Conservation (phyloP, 2,888 invertebrate genomes). For the Elysia crispata region DNA sequence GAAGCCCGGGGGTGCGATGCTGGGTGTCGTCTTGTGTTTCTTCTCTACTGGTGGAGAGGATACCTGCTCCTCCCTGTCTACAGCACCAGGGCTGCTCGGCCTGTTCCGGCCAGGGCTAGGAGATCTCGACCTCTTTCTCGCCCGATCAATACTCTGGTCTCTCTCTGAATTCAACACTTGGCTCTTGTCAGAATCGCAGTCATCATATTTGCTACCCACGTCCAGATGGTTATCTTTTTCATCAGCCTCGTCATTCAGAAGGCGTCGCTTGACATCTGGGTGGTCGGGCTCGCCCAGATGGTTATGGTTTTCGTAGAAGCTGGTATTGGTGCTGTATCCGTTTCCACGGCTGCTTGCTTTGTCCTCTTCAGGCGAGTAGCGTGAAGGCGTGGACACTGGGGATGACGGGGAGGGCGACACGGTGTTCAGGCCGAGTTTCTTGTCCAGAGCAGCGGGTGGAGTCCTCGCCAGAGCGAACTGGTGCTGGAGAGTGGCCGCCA, state of each 20-base stretch:
- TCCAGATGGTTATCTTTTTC: not conserved
- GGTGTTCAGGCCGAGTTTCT: not conserved
- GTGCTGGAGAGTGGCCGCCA: constrained; percentile 41
- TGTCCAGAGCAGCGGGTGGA: constrained; percentile 35
- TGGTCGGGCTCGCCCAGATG: too few species aligned
- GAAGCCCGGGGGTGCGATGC: constrained; percentile 47
- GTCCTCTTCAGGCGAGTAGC: not conserved
- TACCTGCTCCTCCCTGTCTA: not conserved
- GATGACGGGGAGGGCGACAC: not conserved
- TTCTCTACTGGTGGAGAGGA: not conserved
- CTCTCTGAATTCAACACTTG: too few species aligned
- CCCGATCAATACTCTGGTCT: too few species aligned
- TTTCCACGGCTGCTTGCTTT: not conserved
- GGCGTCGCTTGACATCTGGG: too few species aligned
- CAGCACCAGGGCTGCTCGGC: not conserved
- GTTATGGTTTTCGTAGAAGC: too few species aligned
- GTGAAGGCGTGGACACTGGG: not conserved
- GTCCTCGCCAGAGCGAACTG: constrained; percentile 47
- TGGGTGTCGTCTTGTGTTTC: not conserved
- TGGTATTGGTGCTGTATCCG: not conserved
- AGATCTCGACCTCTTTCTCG: too few species aligned
- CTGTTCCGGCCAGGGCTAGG: too few species aligned
- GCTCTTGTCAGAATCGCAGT: too few species aligned
- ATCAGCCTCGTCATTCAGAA: too few species aligned
- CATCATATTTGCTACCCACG: not conserved